Evolutionary conservation across 2,797 vertebrate genomes (phyloP).

Genomic region (Liparis tanakae): DNA sequence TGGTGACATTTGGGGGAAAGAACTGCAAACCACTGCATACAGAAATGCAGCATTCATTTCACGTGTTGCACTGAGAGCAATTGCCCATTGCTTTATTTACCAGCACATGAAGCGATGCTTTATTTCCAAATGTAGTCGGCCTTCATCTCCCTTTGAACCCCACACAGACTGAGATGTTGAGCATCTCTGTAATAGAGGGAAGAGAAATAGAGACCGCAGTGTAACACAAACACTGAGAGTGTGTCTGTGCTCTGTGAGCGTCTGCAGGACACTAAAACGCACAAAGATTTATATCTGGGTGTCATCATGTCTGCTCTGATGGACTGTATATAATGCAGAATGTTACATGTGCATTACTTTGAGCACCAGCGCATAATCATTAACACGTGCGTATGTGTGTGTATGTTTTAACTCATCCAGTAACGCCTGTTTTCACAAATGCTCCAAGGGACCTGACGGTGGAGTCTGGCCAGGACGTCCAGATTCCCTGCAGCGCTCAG

Average conservation of each 20-base stretch:
- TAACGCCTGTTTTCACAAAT: constrained; percentile 96
- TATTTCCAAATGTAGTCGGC: neutral
- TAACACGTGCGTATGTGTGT: constrained; percentile 75
- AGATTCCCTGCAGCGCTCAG: constrained; percentile 95
- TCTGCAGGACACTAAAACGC: constrained; percentile 4
- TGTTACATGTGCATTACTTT: constrained; percentile 32
- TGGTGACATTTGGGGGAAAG: neutral
- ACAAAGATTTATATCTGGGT: neutral
- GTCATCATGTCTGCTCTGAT: constrained; percentile 31
- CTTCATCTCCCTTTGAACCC: neutral
- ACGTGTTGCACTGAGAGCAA: neutral
- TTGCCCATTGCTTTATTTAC: neutral
- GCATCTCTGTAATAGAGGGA: constrained; percentile 16
- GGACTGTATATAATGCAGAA: constrained; percentile 37
- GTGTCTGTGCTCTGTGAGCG: constrained; percentile 1
- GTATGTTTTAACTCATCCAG: constrained; percentile 87
- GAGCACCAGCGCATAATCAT: constrained; percentile 67
- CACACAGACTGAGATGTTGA: constrained; percentile 13
- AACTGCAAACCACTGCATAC: neutral
- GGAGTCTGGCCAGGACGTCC: constrained; percentile 93
- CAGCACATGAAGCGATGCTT: neutral
- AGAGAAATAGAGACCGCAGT: constrained; percentile 9
- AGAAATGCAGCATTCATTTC: neutral
- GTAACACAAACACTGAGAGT: constrained; percentile 35
- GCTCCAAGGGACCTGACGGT: constrained; percentile 93